Base-by-base conservation (phyloP, 64 coral and sea anemone genomes). In the Hydrozoanthus tunicans region DNA sequence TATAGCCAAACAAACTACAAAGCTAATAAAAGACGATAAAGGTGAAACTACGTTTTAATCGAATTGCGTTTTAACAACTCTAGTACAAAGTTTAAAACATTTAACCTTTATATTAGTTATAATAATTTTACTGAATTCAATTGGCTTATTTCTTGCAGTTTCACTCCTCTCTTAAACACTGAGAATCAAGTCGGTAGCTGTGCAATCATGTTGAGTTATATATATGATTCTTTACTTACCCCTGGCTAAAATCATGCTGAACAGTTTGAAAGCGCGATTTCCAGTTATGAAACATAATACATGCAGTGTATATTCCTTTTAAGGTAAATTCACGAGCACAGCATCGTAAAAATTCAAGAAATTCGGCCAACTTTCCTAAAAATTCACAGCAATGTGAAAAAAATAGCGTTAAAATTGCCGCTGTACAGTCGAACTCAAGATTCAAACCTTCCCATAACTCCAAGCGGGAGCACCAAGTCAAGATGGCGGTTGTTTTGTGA, bases 181-280 rank as follows among this genome's bases (percentile, higher is more conserved):
- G 32, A 43, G 32, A 43, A 43, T 43, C 32, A 43, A 43, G 32
- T 43, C 32, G 32, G 32, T 0, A 43, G 32, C 32, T 43, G 32
- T 43, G 32, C 32, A 43, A 43, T 43, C 32, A 43, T 43, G 32
- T 43, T 2, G 32, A 43, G 32, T 43, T 43, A 43, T 43, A 43
- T 43, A 43, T 43, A 2, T 43, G 32, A 43, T 43, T 27, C 61
- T 10, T 10, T 15, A 58, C 92, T 94, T 83, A 96, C 95, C 95
- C 95, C 76, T 90, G 78, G 13, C 60, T 96, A 62, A 96, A 71
- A 91, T 96, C 92, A 59, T 96, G 95, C 10, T 83, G 92, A 78
- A 96, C 95, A 11, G 88, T 92, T 62, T 96, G 86, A 6, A 96
- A 77, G 82, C 95, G 95, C 7, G 93, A 93, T 79, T 89, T 96